Evolutionary conservation across 2,113 vertebrate species (phyloP).

Genomic region (Hypocryptadius cinnamomeus): DNA sequence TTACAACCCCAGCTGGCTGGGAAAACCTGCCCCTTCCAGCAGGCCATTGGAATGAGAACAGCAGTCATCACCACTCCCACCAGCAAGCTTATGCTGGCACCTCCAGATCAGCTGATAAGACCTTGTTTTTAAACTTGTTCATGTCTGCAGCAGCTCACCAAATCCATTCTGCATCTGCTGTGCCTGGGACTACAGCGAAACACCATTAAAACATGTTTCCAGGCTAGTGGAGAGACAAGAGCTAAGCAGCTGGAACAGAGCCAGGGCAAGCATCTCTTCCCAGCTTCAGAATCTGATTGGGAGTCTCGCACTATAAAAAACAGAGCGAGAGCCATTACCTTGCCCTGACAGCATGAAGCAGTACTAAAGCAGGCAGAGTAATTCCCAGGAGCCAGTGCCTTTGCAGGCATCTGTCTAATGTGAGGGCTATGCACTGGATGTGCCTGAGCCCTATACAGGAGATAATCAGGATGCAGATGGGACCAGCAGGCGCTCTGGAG

Average conservation of each 20-base stretch:
- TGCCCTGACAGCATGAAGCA: background rate
- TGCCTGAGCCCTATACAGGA: background rate
- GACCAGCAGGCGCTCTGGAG: background rate
- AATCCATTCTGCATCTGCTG: slow-evolving; percentile 26
- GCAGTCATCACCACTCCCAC: background rate
- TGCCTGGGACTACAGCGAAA: background rate
- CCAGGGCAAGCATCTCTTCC: slow-evolving; percentile 41
- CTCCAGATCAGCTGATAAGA: slow-evolving; percentile 3
- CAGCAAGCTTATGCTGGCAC: background rate
- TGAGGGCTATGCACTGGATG: background rate
- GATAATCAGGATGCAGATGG: background rate
- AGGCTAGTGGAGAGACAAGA: slow-evolving; percentile 14
- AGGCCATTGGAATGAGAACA: background rate
- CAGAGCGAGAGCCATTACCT: background rate
- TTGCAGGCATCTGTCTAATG: background rate
- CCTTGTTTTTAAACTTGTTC: slow-evolving; percentile 15
- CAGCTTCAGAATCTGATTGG: slow-evolving; percentile 19
- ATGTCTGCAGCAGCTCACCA: background rate
- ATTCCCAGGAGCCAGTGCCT: background rate
- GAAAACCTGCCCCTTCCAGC: background rate
- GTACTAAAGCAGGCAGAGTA: slow-evolving; percentile 1
- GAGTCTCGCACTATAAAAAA: background rate
- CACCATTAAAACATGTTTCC: slow-evolving; percentile 23
- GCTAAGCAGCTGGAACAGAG: background rate
- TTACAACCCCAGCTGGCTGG: background rate